Conservation (phyloP, 2,113 vertebrate genomes). For the Poeciliopsis occidentalis region DNA sequence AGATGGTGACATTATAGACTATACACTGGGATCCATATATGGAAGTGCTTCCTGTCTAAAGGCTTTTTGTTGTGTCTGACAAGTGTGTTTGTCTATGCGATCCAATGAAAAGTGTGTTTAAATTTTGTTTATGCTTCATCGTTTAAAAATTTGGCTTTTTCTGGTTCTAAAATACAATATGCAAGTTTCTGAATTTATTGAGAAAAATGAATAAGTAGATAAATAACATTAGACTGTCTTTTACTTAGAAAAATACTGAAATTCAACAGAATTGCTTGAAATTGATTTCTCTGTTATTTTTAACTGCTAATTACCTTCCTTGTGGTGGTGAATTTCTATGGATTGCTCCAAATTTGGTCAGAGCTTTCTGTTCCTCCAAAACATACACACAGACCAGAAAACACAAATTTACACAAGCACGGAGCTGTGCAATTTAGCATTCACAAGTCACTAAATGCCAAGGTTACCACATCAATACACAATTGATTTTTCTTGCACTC, state of each 20-base stretch:
- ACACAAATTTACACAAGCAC: conserved; percentile 20
- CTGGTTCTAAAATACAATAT: neutral
- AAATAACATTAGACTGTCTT: neutral
- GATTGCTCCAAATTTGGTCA: neutral
- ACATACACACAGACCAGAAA: conserved; percentile 16
- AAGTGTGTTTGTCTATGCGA: too few species aligned
- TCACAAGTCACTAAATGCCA: conserved; percentile 55
- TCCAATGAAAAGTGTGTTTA: too few species aligned
- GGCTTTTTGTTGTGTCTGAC: too few species aligned
- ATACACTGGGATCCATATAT: too few species aligned
- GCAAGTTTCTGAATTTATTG: neutral
- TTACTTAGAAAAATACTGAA: neutral
- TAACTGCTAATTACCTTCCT: neutral
- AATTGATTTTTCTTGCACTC: conserved; percentile 37
- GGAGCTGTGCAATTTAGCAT: conserved; percentile 38
- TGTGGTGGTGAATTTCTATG: neutral
- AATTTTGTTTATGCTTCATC: neutral
- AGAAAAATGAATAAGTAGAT: neutral
- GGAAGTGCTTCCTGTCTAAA: too few species aligned
- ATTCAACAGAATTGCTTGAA: neutral
- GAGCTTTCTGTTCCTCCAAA: neutral
- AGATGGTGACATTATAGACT: too few species aligned
- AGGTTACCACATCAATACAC: conserved; percentile 41
- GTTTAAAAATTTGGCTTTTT: neutral
- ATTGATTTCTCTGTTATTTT: too few species aligned